A percentile compares a stretch with the other conserved stretches of the same genome.
Evolutionary conservation across 1,140 invertebrate genomes (phyloP).

Genomic region (Rhyacophila brunnea): DNA sequence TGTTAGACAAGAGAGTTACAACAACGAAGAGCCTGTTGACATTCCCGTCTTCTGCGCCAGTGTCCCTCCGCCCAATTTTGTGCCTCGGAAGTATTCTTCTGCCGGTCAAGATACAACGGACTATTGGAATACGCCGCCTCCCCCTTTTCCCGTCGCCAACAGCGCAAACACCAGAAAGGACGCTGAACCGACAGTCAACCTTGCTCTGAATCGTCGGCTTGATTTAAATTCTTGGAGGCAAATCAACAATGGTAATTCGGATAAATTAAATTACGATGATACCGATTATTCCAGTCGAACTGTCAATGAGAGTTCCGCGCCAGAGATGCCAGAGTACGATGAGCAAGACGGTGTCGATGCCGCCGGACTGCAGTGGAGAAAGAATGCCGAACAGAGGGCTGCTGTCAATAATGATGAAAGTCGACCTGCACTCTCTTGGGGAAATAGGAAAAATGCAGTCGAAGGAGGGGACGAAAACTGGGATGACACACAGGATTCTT

Average conservation of each 20-base stretch:
- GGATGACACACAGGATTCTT: neutral
- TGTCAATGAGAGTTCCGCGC: neutral
- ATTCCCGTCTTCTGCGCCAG: conserved; percentile 28
- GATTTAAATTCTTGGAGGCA: conserved; percentile 32
- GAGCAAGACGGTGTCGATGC: neutral
- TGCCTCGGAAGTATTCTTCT: conserved; percentile 1
- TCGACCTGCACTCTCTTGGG: no score
- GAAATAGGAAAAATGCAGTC: no score
- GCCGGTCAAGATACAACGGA: conserved; percentile 19
- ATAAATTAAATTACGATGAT: neutral
- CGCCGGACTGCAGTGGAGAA: conserved; percentile 7
- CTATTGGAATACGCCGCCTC: conserved; percentile 29
- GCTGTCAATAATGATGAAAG: conserved; percentile 3
- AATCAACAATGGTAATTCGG: conserved; percentile 17
- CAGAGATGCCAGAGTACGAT: neutral
- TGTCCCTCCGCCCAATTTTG: conserved; percentile 27
- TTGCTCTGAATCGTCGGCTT: conserved; percentile 10
- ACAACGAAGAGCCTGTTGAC: neutral
- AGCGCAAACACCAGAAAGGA: conserved; percentile 3
- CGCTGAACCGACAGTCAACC: neutral
- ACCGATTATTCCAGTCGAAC: neutral
- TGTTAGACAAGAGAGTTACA: neutral
- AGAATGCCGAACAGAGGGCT: conserved; percentile 8
- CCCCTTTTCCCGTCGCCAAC: neutral
- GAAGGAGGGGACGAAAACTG: neutral